Evolutionary conservation across 2,113 vertebrate species (phyloP).

Genomic region (Vireo altiloquus): DNA sequence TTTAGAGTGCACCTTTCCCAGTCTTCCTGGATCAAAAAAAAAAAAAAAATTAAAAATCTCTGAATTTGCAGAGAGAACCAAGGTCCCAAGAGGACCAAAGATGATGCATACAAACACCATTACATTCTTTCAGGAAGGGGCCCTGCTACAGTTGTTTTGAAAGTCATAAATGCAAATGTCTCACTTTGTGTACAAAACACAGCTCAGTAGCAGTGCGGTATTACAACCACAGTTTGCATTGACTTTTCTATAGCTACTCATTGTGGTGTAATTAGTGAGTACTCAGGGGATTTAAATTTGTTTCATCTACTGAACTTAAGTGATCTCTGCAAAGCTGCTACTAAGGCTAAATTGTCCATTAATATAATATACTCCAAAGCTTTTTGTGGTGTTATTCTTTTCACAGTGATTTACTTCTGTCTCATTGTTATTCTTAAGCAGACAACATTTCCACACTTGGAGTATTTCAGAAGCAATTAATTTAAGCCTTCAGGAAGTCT

Average conservation of each 20-base stretch:
- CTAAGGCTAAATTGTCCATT: background rate
- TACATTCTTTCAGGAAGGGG: background rate
- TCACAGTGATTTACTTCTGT: background rate
- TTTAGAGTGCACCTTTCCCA: background rate
- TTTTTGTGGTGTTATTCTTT: background rate
- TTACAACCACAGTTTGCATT: background rate
- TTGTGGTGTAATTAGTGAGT: background rate
- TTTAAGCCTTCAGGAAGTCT: background rate
- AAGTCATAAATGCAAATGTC: background rate
- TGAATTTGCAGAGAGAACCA: background rate
- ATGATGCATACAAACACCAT: background rate
- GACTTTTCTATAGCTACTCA: background rate
- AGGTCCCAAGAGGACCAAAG: background rate
- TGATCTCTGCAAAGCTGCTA: background rate
- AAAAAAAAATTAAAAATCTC: fast-evolving
- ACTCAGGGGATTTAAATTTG: background rate
- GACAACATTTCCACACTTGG: background rate
- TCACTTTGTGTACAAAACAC: background rate
- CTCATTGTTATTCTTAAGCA: background rate
- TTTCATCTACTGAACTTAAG: background rate
- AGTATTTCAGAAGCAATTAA: conserved; percentile 1
- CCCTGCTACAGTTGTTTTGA: background rate
- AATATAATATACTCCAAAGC: background rate
- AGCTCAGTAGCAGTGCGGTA: background rate
- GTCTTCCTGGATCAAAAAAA: background rate